phyloP scores from a whole-genome alignment of 2,113 vertebrate species.

The Mionectes macconnelli region DNA sequence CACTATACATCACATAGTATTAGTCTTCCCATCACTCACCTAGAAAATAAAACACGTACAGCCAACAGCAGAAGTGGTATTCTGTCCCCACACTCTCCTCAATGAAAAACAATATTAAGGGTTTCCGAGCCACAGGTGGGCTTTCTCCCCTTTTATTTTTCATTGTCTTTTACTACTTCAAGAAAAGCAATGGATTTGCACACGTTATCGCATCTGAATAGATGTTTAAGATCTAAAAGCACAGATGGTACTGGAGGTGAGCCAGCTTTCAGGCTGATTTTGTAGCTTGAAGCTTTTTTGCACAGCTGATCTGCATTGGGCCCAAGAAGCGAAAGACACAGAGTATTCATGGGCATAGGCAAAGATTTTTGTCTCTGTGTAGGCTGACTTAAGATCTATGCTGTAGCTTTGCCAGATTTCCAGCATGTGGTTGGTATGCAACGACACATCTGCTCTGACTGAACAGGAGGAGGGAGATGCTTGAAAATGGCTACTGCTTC shows the following conservation, averaged over 20 bases:
- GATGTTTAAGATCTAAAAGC: constrained; percentile 38
- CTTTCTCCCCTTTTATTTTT: not conserved
- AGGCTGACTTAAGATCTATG: not conserved
- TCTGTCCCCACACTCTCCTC: not conserved
- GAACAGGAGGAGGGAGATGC: not conserved
- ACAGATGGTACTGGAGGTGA: constrained; percentile 52
- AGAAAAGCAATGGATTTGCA: constrained; percentile 34
- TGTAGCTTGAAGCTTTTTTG: constrained; percentile 18
- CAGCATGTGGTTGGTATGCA: constrained; percentile 25
- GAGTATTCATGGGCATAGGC: not conserved
- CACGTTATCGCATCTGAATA: constrained; percentile 10
- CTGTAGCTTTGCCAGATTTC: constrained; percentile 32
- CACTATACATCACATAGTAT: not conserved
- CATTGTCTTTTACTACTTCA: not conserved
- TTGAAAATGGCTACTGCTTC: not conserved
- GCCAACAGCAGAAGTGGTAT: not conserved
- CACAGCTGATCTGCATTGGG: not conserved
- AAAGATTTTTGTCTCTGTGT: not conserved
- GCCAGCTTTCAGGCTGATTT: constrained; percentile 25
- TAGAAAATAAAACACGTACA: not conserved
- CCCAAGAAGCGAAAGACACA: constrained; percentile 8
- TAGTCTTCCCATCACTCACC: not conserved
- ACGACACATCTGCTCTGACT: not conserved
- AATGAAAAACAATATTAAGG: not conserved
- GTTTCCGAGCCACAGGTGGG: not conserved